Conservation (phyloP, 2,888 invertebrate genomes). For the Trachelus troglodyta region DNA sequence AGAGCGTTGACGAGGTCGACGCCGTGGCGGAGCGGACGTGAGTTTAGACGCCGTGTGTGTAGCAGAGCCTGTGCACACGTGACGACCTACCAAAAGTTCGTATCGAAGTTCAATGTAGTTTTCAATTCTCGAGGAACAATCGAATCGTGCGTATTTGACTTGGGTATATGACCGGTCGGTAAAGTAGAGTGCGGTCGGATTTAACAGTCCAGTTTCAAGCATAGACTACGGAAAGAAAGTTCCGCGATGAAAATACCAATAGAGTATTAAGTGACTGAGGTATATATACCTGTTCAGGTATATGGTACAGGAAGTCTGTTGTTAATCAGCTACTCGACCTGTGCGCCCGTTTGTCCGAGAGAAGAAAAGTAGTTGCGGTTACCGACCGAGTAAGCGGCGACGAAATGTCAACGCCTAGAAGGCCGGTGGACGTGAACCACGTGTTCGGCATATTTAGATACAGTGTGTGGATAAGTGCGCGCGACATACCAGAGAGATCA, state of each 20-base stretch:
- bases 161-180: not conserved
- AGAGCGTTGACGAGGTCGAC: conserved; percentile 1
- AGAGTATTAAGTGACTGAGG: not conserved
- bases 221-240: not conserved
- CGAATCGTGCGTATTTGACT: not conserved
- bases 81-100: not conserved
- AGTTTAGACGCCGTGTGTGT: not conserved
- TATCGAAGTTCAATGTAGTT: not conserved
- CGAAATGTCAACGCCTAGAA: not conserved
- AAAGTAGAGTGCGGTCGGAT: not conserved
- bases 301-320: not conserved
- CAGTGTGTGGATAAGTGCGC: not conserved
- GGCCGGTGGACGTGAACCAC: not conserved
- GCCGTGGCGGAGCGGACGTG: not conserved
- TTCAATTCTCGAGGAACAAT: not conserved
- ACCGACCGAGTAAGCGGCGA: not conserved
- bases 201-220: not conserved
- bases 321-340: not conserved
- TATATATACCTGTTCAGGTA: not conserved
- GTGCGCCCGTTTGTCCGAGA: not conserved
- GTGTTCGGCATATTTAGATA: not conserved
- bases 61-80: not conserved
- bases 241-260: not conserved
- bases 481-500: conserved; percentile 8
- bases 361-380: not conserved